Conservation (phyloP, 2,113 vertebrate species). For the Strigops habroptila region DNA sequence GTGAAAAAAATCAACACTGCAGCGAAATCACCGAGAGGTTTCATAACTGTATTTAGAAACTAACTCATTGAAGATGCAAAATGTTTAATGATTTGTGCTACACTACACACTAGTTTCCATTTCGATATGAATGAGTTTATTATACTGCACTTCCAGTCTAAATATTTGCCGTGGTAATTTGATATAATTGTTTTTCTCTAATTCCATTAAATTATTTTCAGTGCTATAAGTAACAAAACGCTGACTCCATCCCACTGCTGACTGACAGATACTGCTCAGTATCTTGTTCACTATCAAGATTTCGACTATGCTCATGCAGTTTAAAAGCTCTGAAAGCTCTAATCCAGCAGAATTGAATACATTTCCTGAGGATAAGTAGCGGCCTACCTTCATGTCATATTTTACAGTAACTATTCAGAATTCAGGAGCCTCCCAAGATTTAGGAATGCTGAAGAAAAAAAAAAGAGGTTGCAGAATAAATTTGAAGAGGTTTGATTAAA, state of each 20-base stretch:
- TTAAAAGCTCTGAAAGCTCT: not conserved
- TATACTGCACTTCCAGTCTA: not conserved
- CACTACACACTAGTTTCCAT: not conserved
- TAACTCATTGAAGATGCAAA: not conserved
- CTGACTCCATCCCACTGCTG: constrained; percentile 26
- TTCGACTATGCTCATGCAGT: not conserved
- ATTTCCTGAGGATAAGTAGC: not conserved
- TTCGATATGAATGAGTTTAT: constrained; percentile 4
- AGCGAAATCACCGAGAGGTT: not conserved
- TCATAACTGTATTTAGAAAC: not conserved
- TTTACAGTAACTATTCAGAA: not conserved
- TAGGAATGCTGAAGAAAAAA: not conserved
- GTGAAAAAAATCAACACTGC: not conserved
- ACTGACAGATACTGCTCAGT: not conserved
- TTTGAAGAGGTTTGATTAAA: not conserved
- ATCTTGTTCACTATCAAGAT: not conserved
- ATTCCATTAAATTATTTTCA: constrained; percentile 46
- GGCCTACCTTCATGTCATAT: not conserved
- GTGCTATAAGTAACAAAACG: not conserved
- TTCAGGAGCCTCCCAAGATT: not conserved
- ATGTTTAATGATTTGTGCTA: not conserved
- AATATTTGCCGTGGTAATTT: not conserved
- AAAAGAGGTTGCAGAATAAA: not conserved
- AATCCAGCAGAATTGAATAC: not conserved
- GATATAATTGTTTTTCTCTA: constrained; percentile 17